Conservation (phyloP, 2,113 vertebrate species). For the Corvus cornix region DNA sequence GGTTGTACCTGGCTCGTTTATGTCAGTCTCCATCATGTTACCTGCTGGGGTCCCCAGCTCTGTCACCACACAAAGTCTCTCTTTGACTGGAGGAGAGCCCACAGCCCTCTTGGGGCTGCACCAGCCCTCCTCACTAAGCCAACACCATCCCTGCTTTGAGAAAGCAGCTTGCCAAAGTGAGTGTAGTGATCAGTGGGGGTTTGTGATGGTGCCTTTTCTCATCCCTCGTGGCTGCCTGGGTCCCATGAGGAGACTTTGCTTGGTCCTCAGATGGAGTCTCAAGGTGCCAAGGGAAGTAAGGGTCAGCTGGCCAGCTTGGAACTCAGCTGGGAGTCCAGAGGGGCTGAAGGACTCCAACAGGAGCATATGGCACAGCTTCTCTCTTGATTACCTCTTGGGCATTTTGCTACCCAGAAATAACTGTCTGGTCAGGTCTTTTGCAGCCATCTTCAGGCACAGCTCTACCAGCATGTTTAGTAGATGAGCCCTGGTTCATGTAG, state of each 20-base stretch:
- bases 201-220: neutral
- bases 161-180: neutral
- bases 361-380: neutral
- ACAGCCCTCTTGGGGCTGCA: neutral
- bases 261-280: neutral
- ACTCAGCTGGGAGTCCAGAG: neutral
- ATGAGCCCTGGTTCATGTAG: neutral
- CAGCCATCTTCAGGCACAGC: neutral
- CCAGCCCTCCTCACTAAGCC: neutral
- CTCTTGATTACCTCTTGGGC: neutral
- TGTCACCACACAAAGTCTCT: neutral
- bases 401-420: neutral
- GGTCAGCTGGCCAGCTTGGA: neutral
- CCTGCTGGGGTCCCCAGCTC: neutral
- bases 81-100: neutral
- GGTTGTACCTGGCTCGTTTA: neutral
- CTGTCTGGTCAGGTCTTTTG: neutral
- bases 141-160: neutral
- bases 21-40: neutral
- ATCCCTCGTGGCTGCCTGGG: neutral
- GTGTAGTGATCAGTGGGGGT: fast-evolving
- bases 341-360: neutral
- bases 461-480: neutral
- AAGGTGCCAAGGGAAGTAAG: neutral
- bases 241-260: neutral